These are phyloP conservation scores for Cryptocheilus praepositus DNA, from an alignment of 2,888 invertebrate species.

Conservation along the genomic window DNA sequence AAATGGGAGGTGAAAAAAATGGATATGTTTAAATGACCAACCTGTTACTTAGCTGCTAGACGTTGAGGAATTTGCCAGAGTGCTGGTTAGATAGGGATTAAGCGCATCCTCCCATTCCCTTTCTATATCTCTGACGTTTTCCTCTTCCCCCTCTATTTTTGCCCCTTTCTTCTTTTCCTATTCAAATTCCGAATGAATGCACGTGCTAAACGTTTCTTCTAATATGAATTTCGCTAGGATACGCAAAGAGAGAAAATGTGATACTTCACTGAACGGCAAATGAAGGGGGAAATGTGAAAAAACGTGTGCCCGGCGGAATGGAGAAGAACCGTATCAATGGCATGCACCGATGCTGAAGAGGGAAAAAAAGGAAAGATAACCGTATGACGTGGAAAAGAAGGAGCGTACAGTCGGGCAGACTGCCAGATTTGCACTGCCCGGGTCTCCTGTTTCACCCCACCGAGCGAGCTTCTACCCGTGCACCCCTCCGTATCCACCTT, in stretches of 20 bases:
- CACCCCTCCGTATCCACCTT: constrained; percentile 37
- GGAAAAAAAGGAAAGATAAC: constrained; percentile 26
- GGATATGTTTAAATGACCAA: constrained; percentile 61
- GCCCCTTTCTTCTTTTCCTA: neutral
- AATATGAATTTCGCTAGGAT: too few relatives aligned
- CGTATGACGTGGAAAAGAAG: constrained; percentile 37
- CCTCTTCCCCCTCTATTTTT: neutral
- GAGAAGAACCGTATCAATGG: too few relatives aligned
- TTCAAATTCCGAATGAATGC: constrained; percentile 37
- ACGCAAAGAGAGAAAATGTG: too few relatives aligned
- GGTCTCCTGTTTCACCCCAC: constrained; percentile 71
- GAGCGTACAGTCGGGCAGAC: constrained; percentile 69
- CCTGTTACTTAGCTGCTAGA: constrained; percentile 66
- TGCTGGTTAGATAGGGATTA: constrained; percentile 6
- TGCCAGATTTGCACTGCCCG: constrained; percentile 75
- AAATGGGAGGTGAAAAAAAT: too few relatives aligned
- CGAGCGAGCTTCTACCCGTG: constrained; percentile 53
- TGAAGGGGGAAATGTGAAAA: too few relatives aligned
- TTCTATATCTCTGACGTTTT: neutral
- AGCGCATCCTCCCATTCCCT: constrained; percentile 9
- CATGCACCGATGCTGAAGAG: neutral
- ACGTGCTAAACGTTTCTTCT: constrained; percentile 32
- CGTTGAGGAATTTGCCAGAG: constrained; percentile 14
- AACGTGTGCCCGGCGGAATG: too few relatives aligned
- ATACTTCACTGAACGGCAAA: too few relatives aligned